phyloP scores from a whole-genome alignment of 1,140 invertebrate species.

The Colletes latitarsis region DNA sequence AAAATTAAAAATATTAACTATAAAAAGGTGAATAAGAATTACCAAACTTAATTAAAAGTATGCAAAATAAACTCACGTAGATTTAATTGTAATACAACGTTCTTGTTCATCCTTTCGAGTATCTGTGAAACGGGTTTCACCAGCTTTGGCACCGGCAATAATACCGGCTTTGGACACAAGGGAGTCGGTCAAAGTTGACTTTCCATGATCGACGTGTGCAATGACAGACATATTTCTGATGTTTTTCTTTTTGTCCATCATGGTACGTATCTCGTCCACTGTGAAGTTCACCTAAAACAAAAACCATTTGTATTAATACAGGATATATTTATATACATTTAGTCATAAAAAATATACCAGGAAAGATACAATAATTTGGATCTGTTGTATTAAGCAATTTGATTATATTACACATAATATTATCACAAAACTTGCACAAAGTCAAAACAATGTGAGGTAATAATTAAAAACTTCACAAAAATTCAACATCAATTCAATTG shows the following conservation, averaged over 20 bases:
- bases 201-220: conserved; percentile 99
- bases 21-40: neutral
- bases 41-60: neutral
- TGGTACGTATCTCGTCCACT: conserved; percentile 98
- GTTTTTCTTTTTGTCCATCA: conserved; percentile 99
- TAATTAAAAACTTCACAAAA: neutral
- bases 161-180: conserved; percentile 99
- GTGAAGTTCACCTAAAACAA: conserved; percentile 98
- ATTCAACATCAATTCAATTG: neutral
- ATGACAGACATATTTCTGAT: conserved; percentile 99
- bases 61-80: conserved; percentile 89
- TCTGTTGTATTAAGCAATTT: neutral
- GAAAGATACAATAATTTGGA: neutral
- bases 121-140: conserved; percentile 99
- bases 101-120: conserved; percentile 99
- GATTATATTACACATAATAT: neutral
- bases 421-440: neutral
- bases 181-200: conserved; percentile 99
- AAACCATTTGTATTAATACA: conserved; percentile 1
- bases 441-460: neutral
- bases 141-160: conserved; percentile 98
- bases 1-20: neutral
- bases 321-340: neutral
- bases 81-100: conserved; percentile 99
- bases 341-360: no score